Base-by-base conservation (phyloP, 2,888 invertebrate genomes). In the Prosapia bicincta region DNA sequence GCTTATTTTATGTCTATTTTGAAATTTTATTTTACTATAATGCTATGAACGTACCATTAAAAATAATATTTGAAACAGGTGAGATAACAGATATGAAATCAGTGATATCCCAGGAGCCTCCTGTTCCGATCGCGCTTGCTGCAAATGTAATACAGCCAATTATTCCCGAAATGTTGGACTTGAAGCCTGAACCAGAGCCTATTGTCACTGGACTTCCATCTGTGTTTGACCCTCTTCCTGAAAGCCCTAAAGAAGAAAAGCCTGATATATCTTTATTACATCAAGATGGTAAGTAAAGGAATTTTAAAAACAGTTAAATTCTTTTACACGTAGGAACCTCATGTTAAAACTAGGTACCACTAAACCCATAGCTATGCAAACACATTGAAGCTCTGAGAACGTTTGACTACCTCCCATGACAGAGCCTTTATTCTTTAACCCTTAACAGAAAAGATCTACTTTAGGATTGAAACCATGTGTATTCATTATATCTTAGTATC, bases 111-210 rank as follows among this genome's bases (percentile, higher is more conserved):
- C 71, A 67, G 28, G 69, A 72, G 74, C 66, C 68, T 25, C 15
- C 66, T 15, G 26, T 69, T 10, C 69, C 24, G 6, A 38, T 68
- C 0, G 32, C 68, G 15, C 9, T 54, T 10, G 75, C 78, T 0
- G 78, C 69, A 13, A 66, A 71, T 24, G 26, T 68, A 54, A 73
- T 69, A 26, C 43, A 69, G 9, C 71, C 74, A 73, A 75, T 26
- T 78, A 72, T 78, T 72, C 69, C 77, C 84, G 80, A 86, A 85
- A 79, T 87, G 87, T 78, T 82, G 82, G 0, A 89, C 88, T 81
- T 70, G 20, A 72, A 72, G 9, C 69, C 65, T n/a, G 77, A 75
- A 15, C 26, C 76, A 15, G 68, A 38, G 20, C 66, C 75, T 70
- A 68, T 71, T 32, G 26, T 71, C 54, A 26, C 75, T 66, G 71